phyloP scores from a whole-genome alignment of 2,888 invertebrate species.

The Rhynchonema sp. region DNA sequence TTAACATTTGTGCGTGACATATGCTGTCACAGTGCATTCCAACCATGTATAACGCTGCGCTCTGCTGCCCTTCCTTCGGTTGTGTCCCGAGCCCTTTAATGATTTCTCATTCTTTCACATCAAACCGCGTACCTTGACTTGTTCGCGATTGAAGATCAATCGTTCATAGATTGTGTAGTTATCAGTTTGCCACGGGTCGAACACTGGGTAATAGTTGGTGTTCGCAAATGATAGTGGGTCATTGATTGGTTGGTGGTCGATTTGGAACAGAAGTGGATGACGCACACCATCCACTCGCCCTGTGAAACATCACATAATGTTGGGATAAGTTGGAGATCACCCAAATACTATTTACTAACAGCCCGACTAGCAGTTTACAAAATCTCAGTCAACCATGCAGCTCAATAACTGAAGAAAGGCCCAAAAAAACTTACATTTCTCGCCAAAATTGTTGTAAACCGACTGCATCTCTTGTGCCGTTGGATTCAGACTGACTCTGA shows the following conservation, averaged over 20 bases:
- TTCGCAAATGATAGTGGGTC: constrained; percentile 10
- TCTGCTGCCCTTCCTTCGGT: no score
- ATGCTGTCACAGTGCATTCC: no score
- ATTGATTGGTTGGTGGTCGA: constrained; percentile 3
- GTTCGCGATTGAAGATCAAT: constrained; percentile 12
- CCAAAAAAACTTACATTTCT: constrained; percentile 2
- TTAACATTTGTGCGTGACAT: no score
- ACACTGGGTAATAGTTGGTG: constrained; percentile 11
- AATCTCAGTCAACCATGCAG: background rate
- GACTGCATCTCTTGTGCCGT: background rate
- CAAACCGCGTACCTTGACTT: constrained; percentile 13
- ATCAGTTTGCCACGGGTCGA: constrained; percentile 12
- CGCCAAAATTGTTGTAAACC: constrained; percentile 4
- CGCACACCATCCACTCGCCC: constrained; percentile 13
- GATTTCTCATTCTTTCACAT: no score
- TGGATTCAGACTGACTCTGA: background rate
- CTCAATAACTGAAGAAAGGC: background rate
- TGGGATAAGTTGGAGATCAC: no score
- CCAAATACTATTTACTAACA: no score
- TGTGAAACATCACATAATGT: no score
- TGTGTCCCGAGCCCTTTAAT: no score
- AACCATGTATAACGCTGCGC: no score
- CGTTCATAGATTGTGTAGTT: constrained; percentile 6
- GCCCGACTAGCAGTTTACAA: no score
- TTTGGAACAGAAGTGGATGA: constrained; percentile 6